Percentiles rank a stretch among this genome's conserved stretches.
phyloP scores from a whole-genome alignment of 1,140 invertebrate genomes.

The Diplogasteroides magnus region DNA sequence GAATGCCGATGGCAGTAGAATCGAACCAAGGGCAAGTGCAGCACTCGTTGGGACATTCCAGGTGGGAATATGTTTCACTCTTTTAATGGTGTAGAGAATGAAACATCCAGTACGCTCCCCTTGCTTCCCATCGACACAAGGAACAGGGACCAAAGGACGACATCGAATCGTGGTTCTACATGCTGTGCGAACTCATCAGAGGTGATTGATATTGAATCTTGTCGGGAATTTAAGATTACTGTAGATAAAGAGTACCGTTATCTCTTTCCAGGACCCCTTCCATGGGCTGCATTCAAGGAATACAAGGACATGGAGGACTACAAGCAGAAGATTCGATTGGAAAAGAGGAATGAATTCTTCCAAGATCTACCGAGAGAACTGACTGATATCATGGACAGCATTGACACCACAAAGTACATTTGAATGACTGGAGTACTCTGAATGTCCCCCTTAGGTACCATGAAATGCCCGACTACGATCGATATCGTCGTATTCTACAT shows the following conservation, averaged over 20 bases:
- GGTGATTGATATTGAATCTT: constrained; percentile 6
- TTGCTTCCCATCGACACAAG: constrained; percentile 26
- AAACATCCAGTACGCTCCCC: constrained; percentile 34
- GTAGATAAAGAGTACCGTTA: background rate
- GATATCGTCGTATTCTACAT: constrained; percentile 16
- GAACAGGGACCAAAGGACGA: constrained; percentile 39
- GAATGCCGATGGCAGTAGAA: constrained; percentile 30
- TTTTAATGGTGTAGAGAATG: background rate
- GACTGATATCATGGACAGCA: constrained; percentile 24
- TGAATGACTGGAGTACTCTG: background rate
- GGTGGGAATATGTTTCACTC: background rate
- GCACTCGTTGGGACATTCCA: constrained; percentile 43
- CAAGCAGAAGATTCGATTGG: constrained; percentile 20
- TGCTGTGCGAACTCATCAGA: constrained; percentile 32
- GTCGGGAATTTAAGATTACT: background rate
- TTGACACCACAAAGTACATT: constrained; percentile 26
- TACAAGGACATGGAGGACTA: constrained; percentile 39
- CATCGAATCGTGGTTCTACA: constrained; percentile 40
- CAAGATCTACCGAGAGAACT: constrained; percentile 33
- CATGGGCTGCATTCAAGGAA: constrained; percentile 24
- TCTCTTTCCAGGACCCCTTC: constrained; percentile 27
- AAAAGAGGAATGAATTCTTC: constrained; percentile 24
- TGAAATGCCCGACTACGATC: constrained; percentile 33
- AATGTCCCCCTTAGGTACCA: constrained; percentile 21
- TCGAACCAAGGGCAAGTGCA: constrained; percentile 32